Evolutionary conservation across 2,113 vertebrate species (phyloP), one percentile per base, ranked within the genome.

Genomic region (Lepisosteus osseus): DNA sequence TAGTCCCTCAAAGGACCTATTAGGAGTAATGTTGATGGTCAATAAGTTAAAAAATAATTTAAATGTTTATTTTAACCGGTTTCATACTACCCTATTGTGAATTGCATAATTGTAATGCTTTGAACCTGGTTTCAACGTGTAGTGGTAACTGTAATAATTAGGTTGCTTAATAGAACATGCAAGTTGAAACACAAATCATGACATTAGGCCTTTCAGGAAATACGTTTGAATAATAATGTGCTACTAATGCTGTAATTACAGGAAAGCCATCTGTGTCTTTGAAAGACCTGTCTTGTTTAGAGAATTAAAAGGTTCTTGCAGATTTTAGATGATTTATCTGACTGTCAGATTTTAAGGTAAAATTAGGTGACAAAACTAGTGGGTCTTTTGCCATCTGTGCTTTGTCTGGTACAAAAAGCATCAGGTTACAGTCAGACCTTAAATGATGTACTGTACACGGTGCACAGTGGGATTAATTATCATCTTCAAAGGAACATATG

Each of bases 361-460:
- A 54, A 72, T 83, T 65, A 74, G 87, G 85, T 84, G 62, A 82
- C 65, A 78, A 84, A 71, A 77, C 71, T 1, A 42, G 7, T 0
- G 3, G 67, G 15, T 9, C 29, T 67, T 72, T 64, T 55, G 17
- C 87, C 86, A 88, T 90, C 87, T 91, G 88, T 72, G 72, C 72
- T 4, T 67, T 76, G 83, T 88, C 86, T 90, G 83, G 57, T n/a
- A 41, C 44, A 7, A 15, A 61, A 17, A 51, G 68, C 55, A 73
- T 66, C n/a, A 51, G 47, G 5, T 51, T 9, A 51, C 5, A 9
- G 47, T 51, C 69, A 17, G 51, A 9, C 45, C 12, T 3, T 29
- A 2, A 54, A 9, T 11, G 45, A 51, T 3, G 40, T 14, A 11
- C 4, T 3, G 40, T 14, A 11, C 4, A 29, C 15, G 61, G 14